Conservation (phyloP, 2,888 invertebrate species). For the Auanema freiburgensis region DNA sequence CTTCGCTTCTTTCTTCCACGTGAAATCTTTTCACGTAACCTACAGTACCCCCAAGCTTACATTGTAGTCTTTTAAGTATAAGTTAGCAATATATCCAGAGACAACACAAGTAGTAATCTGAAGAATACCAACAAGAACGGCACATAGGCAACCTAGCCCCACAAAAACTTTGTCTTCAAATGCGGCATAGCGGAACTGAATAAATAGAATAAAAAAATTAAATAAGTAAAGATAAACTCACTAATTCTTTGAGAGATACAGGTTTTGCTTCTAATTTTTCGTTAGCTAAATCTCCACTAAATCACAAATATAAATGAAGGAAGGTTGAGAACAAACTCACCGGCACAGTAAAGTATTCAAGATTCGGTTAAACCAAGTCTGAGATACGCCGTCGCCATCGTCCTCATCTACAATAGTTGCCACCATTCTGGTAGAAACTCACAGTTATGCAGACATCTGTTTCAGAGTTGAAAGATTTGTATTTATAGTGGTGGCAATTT, state of each 20-base stretch:
- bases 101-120: conserved; percentile 19
- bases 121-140: conserved; percentile 13
- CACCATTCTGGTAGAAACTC: too few species aligned
- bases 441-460: too few species aligned
- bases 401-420: too few species aligned
- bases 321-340: conserved; percentile 7
- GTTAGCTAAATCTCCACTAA: conserved; percentile 20
- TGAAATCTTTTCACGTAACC: too few species aligned
- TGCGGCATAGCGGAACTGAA: conserved; percentile 22
- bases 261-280: conserved; percentile 22
- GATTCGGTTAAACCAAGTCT: conserved; percentile 16
- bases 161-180: conserved; percentile 12
- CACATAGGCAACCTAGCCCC: conserved; percentile 7
- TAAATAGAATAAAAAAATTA: background rate
- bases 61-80: conserved; percentile 12
- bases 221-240: background rate
- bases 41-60: background rate
- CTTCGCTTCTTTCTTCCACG: too few species aligned
- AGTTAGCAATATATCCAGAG: conserved; percentile 19
- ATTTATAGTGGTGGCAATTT: too few species aligned
- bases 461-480: too few species aligned
- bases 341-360: conserved; percentile 20
- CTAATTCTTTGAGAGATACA: conserved; percentile 15
- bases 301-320: too few species aligned
- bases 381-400: conserved; percentile 5